These are phyloP conservation scores for Eolophus roseicapilla DNA, from an alignment of 2,113 vertebrate genomes.

Conservation along the genomic window DNA sequence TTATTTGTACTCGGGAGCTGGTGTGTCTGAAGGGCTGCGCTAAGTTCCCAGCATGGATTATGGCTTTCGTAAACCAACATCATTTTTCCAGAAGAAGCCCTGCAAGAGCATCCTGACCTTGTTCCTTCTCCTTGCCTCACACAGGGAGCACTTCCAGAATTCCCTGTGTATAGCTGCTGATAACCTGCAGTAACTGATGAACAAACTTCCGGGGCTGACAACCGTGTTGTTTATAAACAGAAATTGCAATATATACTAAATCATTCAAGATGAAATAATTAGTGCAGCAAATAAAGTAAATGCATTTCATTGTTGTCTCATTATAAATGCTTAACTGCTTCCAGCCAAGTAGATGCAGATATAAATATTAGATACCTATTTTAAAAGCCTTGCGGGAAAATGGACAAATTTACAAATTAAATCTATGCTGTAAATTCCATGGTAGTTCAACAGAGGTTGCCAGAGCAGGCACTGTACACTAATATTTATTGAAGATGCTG, in stretches of 20 bases:
- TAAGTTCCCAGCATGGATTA: background rate
- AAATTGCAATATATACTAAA: background rate
- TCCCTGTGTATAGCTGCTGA: background rate
- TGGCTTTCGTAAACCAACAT: background rate
- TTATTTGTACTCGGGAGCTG: background rate
- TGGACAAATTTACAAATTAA: background rate
- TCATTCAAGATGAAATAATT: background rate
- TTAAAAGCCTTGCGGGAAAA: slow-evolving; percentile 32
- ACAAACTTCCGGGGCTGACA: background rate
- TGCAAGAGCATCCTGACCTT: background rate
- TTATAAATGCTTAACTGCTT: background rate
- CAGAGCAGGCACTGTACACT: background rate
- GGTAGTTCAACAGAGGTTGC: background rate
- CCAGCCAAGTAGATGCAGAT: background rate
- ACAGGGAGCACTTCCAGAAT: background rate
- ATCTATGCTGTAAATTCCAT: background rate
- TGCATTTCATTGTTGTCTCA: slow-evolving; percentile 17
- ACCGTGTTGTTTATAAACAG: background rate
- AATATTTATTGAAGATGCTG: background rate
- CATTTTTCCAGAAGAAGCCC: background rate
- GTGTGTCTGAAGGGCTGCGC: background rate
- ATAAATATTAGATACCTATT: background rate
- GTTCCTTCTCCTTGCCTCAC: background rate
- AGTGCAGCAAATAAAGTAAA: background rate
- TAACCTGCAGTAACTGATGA: background rate